Percentiles rank a stretch among this genome's conserved stretches.
Conservation (phyloP, 2,797 vertebrate species). For the Myotis myotis region DNA sequence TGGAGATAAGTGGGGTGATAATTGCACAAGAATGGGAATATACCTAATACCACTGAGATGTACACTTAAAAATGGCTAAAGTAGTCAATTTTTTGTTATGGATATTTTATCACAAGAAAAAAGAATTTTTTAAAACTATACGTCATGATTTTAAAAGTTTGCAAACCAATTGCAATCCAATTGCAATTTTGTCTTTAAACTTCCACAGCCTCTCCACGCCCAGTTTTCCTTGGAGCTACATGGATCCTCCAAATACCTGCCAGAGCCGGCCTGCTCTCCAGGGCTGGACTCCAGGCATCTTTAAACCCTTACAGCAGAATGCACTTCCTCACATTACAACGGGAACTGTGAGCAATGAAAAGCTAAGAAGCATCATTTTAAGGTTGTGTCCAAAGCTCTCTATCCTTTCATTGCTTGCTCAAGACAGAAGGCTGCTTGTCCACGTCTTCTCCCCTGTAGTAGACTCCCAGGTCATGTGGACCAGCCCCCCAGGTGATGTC, state of each 20-base stretch:
- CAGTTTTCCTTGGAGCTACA: neutral
- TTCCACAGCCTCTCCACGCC: rapidly evolving
- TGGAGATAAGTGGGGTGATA: neutral
- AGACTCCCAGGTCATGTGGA: neutral
- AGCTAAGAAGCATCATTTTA: neutral
- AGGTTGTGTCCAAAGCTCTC: neutral
- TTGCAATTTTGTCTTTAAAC: neutral
- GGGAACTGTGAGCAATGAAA: rapidly evolving
- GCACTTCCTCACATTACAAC: neutral
- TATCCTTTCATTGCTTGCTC: neutral
- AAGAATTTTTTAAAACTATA: neutral
- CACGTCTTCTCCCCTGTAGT: neutral
- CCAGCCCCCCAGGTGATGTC: neutral
- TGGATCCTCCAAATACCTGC: neutral
- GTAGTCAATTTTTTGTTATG: neutral
- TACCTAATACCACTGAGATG: neutral
- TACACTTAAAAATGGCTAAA: neutral
- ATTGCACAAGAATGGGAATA: rapidly evolving
- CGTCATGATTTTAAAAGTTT: neutral
- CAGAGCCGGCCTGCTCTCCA: neutral
- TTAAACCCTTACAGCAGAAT: neutral
- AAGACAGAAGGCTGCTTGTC: neutral
- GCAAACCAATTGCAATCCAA: neutral
- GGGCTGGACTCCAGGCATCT: neutral
- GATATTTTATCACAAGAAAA: neutral